Base-by-base conservation (phyloP, 2,888 invertebrate genomes). In the Tholera decimalis region DNA sequence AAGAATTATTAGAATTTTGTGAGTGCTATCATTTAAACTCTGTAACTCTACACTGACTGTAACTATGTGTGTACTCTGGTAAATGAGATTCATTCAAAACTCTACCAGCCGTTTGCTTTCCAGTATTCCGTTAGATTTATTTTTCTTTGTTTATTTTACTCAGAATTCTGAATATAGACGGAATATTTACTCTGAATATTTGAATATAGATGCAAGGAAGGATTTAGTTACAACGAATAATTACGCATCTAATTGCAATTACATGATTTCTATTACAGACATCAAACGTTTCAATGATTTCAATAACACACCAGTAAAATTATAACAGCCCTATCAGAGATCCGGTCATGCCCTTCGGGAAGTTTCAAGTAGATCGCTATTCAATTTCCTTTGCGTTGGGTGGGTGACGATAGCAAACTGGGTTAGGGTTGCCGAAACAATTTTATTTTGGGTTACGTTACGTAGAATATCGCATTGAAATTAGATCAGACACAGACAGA, bases 331-430 rank as follows among this genome's bases (percentile, higher is more conserved):
- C 77, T 83, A 80, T 79, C 65, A 55, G 62, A 64, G 64, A 69
- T 74, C 78, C 67, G 74, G 64, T 66, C 67, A 59, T 80, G 79
- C 83, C 86, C 85, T 83, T 72, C 54, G 84, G 86, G 85, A 73
- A 73, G 78, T 81, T 87, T 88, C 84, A 84, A 86, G 83, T 86
- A 82, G 82, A 89, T 85, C 83, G 85, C 83, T 88, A 89, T 89
- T 90, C 89, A 89, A 91, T 90, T 91, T 89, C 89, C 90, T 86
- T 69, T 75, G 75, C 70, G 44, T 63, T 77, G 69, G 62, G 77
- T 67, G 77, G 79, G 78, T 67, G 72, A 64, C 58, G 69, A 53
- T 59, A 62, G 46, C 55, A 44, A 53, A 49, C 51, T 47, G 28
- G 54, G 53, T 44, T 55, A 77, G 72, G 73, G 67, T 28, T 66